These are phyloP conservation scores for Thamnophis elegans DNA, from an alignment of 2,797 vertebrate genomes.

Conservation along the genomic window DNA sequence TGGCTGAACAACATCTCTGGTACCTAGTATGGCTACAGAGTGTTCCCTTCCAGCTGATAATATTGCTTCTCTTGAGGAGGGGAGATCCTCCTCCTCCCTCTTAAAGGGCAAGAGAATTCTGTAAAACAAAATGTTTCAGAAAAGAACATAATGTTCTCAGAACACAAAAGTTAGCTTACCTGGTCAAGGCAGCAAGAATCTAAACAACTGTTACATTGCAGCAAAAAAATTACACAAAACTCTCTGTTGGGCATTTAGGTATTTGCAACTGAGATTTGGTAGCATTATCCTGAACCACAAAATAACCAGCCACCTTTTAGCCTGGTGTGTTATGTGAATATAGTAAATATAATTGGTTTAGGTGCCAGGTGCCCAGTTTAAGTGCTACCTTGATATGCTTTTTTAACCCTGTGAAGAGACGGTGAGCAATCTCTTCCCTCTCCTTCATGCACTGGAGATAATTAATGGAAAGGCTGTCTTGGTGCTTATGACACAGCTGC, in stretches of 20 bases:
- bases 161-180: background rate
- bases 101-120: background rate
- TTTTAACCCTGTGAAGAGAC: background rate
- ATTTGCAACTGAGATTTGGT: background rate
- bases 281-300: background rate
- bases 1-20: too few species aligned
- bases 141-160: background rate
- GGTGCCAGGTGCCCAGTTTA: background rate
- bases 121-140: background rate
- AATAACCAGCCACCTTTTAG: background rate
- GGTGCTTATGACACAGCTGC: background rate
- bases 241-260: background rate
- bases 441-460: background rate
- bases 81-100: background rate
- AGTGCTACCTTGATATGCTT: background rate
- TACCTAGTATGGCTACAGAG: background rate
- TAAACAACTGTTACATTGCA: background rate
- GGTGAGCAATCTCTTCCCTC: background rate
- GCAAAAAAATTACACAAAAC: background rate
- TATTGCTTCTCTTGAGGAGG: background rate
- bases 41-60: background rate
- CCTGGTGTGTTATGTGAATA: background rate
- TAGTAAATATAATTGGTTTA: background rate
- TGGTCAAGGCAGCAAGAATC: background rate
- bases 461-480: background rate